Evolutionary conservation across 2,888 invertebrate species (phyloP).

Genomic region (Caenorhabditis uteleia): DNA sequence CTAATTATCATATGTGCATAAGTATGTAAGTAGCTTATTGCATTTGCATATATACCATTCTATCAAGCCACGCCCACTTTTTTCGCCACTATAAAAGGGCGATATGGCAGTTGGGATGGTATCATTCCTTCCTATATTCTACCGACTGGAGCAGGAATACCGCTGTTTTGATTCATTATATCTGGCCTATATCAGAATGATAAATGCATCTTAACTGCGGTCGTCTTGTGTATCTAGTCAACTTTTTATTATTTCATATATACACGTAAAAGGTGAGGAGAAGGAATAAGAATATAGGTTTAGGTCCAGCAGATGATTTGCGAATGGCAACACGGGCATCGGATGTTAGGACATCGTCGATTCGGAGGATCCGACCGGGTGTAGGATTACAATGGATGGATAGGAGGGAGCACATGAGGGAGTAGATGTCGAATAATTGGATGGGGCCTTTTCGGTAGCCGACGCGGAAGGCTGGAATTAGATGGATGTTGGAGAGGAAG

Average conservation of each 20-base stretch:
- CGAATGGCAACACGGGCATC: conserved; percentile 46
- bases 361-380: conserved; percentile 42
- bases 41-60: too few relatives aligned
- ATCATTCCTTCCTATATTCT: too few relatives aligned
- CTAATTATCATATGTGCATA: too few relatives aligned
- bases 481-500: not conserved
- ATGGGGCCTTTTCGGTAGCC: conserved; percentile 44
- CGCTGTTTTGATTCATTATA: too few relatives aligned
- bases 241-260: conserved; percentile 3
- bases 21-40: too few relatives aligned
- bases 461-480: conserved; percentile 47
- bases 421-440: conserved; percentile 52
- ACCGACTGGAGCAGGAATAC: too few relatives aligned
- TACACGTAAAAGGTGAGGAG: not conserved
- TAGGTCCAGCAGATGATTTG: not conserved
- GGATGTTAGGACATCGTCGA: conserved; percentile 47
- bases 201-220: conserved; percentile 61
- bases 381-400: conserved; percentile 48
- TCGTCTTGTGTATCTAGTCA: conserved; percentile 18
- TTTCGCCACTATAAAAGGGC: too few relatives aligned
- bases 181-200: conserved; percentile 8
- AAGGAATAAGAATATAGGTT: not conserved
- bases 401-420: conserved; percentile 51
- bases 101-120: too few relatives aligned
- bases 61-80: too few relatives aligned